These are phyloP conservation scores for Halcyon malimbica DNA, from an alignment of 2,113 vertebrate species.

Conservation along the genomic window DNA sequence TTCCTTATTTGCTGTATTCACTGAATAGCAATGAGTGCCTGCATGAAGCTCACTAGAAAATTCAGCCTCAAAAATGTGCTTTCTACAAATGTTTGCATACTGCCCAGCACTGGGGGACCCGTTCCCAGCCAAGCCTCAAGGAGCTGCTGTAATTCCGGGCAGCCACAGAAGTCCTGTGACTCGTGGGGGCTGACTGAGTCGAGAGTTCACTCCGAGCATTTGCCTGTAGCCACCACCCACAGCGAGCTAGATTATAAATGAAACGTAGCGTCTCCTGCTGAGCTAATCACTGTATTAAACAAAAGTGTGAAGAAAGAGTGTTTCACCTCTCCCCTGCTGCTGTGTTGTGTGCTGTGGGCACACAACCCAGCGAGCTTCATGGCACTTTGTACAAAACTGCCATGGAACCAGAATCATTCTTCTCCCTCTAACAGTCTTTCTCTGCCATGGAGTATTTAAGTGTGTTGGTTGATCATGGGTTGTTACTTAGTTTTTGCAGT, in stretches of 20 bases:
- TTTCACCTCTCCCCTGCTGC: not conserved
- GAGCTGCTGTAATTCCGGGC: not conserved
- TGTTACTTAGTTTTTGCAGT: not conserved
- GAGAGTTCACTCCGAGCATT: not conserved
- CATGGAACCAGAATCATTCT: not conserved
- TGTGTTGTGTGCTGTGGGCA: not conserved
- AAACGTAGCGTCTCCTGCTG: not conserved
- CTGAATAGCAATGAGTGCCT: not conserved
- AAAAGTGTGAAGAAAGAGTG: not conserved
- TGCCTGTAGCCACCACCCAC: not conserved
- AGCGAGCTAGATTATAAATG: not conserved
- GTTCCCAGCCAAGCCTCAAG: not conserved
- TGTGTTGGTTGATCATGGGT: not conserved
- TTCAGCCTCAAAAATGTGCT: not conserved
- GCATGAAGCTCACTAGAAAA: not conserved
- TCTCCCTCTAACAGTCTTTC: not conserved
- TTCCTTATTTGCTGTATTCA: not conserved
- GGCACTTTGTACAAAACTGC: not conserved
- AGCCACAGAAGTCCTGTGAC: not conserved
- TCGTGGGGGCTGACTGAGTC: not conserved
- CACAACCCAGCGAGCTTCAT: not conserved
- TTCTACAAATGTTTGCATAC: not conserved
- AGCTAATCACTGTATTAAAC: not conserved
- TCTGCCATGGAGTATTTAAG: not conserved
- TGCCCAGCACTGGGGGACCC: not conserved